Base-by-base conservation (phyloP, 2,888 invertebrate genomes). In the Megalurothrips usitatus region DNA sequence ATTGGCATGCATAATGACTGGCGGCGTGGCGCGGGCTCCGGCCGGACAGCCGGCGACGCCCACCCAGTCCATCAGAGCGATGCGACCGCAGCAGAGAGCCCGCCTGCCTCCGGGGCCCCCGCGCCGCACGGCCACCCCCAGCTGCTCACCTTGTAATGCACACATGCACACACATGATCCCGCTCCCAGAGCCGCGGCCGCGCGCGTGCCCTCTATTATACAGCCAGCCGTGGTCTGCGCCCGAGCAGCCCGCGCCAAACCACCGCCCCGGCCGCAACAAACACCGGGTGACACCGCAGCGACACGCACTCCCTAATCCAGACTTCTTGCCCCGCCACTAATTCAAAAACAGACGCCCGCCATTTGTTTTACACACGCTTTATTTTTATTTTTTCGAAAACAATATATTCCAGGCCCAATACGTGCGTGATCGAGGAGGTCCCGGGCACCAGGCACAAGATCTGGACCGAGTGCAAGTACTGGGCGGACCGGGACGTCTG, bases 381-480 rank as follows among this genome's bases (percentile, higher is more conserved):
- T 43, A 2, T 43, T 43, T 43, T 43, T 6, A 43, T n/a, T n/a
- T n/a, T n/a, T n/a, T n/a, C n/a, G n/a, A n/a, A n/a, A n/a, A n/a
- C n/a, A 43, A 43, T 43, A 6, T 43, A 2, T 84, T 84, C 6
- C 84, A 88, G 87, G 26, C 87, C 88, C 52, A 88, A 88, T 82
- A 87, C 87, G 0, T 88, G 88, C 83, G 87, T 87, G 17, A 87
- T 88, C 10, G 88, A 88, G 82, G 87, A 87, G 83, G 84, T 87
- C 34, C 87, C 87, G 3, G 87, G 86, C 8, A 85, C 86, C 2
- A 84, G 85, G 78, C 85, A 85, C 79, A 86, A 86, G 81, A 86
- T 86, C 78, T 88, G 86, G 86, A 88, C 88, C 3, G 88, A 88
- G 83, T 88, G 88, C 85, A 87, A 87, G 81, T 88, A 86, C 82